phyloP scores from a whole-genome alignment of 1,140 invertebrate species.

The Babylonia areolata region DNA sequence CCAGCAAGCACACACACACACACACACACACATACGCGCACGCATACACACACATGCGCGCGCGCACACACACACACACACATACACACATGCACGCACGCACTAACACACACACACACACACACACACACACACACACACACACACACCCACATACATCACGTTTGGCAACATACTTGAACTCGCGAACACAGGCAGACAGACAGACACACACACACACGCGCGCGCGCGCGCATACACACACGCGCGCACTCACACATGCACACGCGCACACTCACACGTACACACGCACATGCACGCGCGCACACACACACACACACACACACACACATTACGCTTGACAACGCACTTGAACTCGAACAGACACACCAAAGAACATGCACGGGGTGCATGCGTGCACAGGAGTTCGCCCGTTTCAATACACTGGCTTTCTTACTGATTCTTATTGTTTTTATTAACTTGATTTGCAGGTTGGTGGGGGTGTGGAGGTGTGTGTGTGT shows the following conservation, averaged over 20 bases:
- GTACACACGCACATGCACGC: conserved; percentile 5
- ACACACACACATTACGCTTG: neutral
- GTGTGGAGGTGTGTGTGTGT: too few species aligned
- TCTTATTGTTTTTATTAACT: too few species aligned
- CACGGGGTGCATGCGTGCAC: too few species aligned
- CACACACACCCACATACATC: neutral
- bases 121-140: conserved; percentile 1
- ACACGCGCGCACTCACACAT: neutral
- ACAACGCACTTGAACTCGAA: too few species aligned
- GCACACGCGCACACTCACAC: neutral
- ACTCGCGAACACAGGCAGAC: neutral
- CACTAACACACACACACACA: conserved; percentile 7
- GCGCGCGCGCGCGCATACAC: neutral
- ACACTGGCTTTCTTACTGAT: too few species aligned
- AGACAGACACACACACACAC: neutral
- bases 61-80: neutral
- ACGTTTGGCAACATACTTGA: neutral
- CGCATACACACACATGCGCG: neutral
- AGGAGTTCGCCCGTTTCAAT: too few species aligned
- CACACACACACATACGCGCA: neutral
- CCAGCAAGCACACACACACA: neutral
- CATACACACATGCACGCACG: neutral
- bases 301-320: neutral
- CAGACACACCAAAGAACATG: too few species aligned
- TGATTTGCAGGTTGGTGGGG: too few species aligned